Percentiles rank a stretch among this genome's conserved stretches.
Conservation (phyloP, 2,797 vertebrate species). For the Anisognathus igniventris region DNA sequence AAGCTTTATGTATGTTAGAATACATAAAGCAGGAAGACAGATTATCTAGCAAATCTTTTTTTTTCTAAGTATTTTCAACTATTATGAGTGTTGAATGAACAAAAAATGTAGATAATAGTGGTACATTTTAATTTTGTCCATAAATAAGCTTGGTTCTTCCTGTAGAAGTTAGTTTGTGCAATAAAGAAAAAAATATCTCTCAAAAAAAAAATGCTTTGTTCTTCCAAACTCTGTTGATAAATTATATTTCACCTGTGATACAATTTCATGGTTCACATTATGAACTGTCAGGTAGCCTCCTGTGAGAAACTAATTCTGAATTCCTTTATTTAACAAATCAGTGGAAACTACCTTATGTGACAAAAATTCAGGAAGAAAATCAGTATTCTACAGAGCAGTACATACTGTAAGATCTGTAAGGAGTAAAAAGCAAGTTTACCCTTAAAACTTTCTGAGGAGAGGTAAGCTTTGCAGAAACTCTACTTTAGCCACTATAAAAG, state of each 20-base stretch:
- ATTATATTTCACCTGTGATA: background rate
- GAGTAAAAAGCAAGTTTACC: background rate
- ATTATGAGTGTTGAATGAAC: background rate
- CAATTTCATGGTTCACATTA: background rate
- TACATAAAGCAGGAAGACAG: background rate
- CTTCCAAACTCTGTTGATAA: background rate
- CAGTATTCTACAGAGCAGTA: background rate
- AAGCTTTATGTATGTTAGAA: background rate
- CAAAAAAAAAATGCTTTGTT: background rate
- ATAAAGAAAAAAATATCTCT: background rate
- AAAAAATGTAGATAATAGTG: background rate
- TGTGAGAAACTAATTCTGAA: constrained; percentile 24
- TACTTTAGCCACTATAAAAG: constrained; percentile 58
- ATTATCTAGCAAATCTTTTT: background rate
- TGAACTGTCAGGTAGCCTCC: background rate
- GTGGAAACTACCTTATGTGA: background rate
- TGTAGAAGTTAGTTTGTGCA: background rate
- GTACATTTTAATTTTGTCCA: background rate
- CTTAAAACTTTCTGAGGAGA: constrained; percentile 29
- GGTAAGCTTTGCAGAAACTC: constrained; percentile 38
- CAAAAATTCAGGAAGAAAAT: background rate
- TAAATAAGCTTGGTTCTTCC: background rate
- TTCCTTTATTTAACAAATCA: constrained; percentile 16
- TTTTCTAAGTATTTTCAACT: background rate
- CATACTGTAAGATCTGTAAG: background rate